Evolutionary conservation across 1,140 invertebrate species (phyloP), one percentile per base, ranked within the genome.

Genomic region (Drosophila yakuba): DNA sequence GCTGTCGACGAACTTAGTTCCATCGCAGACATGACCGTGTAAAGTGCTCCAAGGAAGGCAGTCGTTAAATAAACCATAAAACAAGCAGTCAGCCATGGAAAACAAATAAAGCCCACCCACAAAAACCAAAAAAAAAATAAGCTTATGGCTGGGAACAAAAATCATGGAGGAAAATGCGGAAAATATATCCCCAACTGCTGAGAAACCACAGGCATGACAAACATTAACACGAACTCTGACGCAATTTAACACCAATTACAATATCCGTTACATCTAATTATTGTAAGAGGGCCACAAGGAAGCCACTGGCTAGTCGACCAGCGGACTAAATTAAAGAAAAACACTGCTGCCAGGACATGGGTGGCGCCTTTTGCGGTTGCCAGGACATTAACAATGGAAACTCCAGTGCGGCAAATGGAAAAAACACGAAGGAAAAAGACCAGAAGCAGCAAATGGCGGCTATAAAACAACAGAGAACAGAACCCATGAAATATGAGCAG

Each of bases 251-350:
- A 91, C 90, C 90, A 91, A 91, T 91, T 91, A 91, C 86, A 91
- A 91, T 91, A 91, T 91, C 90, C 90, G 90, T 91, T 91, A 91
- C 90, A 91, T 90, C 90, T 91, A 91, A 91, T 91, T 91, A 91
- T 90, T 90, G 82, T 82, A 71, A 78, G 69, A 74, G 67, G 79
- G 67, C 83, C 67, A 56, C 60, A 78, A 80, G 73, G 77, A 80
- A 84, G 85, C 83, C 83, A 88, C 75, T 82, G 77, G 75, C 59
- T 51, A 62, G 56, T 23, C 58, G 68, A 56, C 44, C 66, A 52
- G 38, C 44, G 44, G 64, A 85, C 80, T 66, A 85, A 89, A 90
- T 89, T 90, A 89, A 89, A 89, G 85, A 63, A 89, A 89, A 89
- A 88, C 83, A 86, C 44, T 35, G 60, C 43, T 3, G 43, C 41